A percentile compares a stretch with the other conserved stretches of the same genome.
Conservation (phyloP, 2,888 invertebrate genomes). For the Oeneis ivallda region DNA sequence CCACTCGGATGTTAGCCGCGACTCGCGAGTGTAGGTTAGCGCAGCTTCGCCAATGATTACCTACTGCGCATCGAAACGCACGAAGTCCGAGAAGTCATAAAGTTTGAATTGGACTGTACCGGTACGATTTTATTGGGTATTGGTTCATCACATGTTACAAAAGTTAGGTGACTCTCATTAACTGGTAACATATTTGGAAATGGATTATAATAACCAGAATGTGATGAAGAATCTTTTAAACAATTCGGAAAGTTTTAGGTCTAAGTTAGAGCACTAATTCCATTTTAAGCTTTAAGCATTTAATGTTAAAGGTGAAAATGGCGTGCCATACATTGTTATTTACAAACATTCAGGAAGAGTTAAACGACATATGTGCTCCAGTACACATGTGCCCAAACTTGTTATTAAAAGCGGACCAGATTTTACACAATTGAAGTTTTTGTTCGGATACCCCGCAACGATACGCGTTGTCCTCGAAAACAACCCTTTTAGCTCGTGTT, state of each 20-base stretch:
- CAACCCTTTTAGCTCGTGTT: conserved; percentile 34
- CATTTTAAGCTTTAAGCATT: not conserved
- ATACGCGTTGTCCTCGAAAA: conserved; percentile 49
- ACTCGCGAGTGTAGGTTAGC: no score
- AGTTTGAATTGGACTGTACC: no score
- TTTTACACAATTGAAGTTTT: conserved; percentile 53
- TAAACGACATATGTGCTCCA: conserved; percentile 44
- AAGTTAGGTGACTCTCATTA: not conserved
- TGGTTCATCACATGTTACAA: not conserved
- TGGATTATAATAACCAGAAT: not conserved
- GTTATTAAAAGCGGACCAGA: conserved; percentile 50
- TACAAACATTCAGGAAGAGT: conserved; percentile 31
- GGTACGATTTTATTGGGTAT: not conserved
- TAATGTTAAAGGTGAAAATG: not conserved
- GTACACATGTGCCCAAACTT: conserved; percentile 39
- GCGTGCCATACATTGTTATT: not conserved
- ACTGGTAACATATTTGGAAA: not conserved
- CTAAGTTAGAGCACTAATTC: not conserved
- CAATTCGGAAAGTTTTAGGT: not conserved
- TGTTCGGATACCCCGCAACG: conserved; percentile 53
- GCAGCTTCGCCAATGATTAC: no score
- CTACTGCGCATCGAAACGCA: no score
- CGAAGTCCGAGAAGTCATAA: no score
- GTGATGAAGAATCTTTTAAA: not conserved
- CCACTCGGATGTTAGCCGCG: no score